Conservation (phyloP, 64 coral and sea anemone species). For the Montipora efflorescens region DNA sequence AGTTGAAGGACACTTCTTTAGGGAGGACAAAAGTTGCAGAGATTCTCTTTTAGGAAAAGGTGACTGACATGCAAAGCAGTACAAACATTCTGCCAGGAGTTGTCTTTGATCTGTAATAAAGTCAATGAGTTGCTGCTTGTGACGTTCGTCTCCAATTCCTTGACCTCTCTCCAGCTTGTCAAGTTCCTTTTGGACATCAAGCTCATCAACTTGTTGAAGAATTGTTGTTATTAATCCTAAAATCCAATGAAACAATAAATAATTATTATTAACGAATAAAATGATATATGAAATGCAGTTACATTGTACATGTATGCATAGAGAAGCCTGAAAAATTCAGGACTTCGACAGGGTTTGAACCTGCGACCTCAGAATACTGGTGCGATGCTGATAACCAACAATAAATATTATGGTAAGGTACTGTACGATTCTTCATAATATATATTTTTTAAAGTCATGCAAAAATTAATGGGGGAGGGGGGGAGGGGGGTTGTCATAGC, state of each 20-base stretch:
- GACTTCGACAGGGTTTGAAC: too few species aligned
- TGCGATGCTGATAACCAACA: too few species aligned
- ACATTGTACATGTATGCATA: too few species aligned
- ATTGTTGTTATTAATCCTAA: conserved; percentile 85
- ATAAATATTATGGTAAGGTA: too few species aligned
- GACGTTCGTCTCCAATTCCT: conserved; percentile 91
- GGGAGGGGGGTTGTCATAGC: too few species aligned
- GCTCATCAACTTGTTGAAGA: conserved; percentile 72
- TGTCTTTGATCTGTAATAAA: conserved; percentile 96
- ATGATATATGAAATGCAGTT: too few species aligned
- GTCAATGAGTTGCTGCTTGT: conserved; percentile 95
- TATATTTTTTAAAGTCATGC: too few species aligned
- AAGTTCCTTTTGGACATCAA: conserved; percentile 86
- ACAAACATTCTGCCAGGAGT: conserved; percentile 94
- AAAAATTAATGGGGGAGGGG: too few species aligned
- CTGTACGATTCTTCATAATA: too few species aligned
- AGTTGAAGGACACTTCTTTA: conserved; percentile 77
- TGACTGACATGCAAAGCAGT: conserved; percentile 94
- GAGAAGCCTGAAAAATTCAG: too few species aligned
- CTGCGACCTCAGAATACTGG: too few species aligned
- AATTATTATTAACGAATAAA: neutral
- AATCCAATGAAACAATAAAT: neutral
- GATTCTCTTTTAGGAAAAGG: conserved; percentile 84
- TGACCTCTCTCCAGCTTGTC: conserved; percentile 92
- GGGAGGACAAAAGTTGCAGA: conserved; percentile 63